Evolutionary conservation across 1,140 invertebrate species (phyloP), one percentile per base, ranked within the genome.

Genomic region (Psilanteris sp.): DNA sequence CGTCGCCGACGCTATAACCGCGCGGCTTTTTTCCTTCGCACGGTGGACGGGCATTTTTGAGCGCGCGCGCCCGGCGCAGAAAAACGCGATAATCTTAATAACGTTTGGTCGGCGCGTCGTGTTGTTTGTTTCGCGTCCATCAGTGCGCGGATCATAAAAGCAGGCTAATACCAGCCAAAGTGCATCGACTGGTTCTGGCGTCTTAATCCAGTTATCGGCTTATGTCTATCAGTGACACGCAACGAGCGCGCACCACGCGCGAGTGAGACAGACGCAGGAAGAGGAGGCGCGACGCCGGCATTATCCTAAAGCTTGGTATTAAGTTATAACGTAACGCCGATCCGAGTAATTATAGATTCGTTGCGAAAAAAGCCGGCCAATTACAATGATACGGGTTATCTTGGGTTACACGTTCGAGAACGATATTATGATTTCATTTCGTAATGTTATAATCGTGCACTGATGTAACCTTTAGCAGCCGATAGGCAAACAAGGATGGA

Each of bases 311-410:
- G 44, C 59, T 41, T 10, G 10, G 36, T 29, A 67, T 67, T 67
- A 44, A 54, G 48, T 67, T 46, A 37, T 54, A 55, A 54, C 26
- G 46, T 41, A 43, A 34, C 27, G 29, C 0, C 26, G 18, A 46
- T 26, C 9, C 32, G 41, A 46, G 32, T 62, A 50, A 64, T 64
- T 52, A 64, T 50, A 50, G 15, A 37, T 48, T 50, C 22, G 44
- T 15, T 24, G 11, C 14, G 59, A 26, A 32, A 41, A 41, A 31
- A 26, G 8, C 15, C 4, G 32, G 18, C 24, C 27, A 54, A 66
- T 66, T 54, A 34, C 61, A 43, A 29, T 44, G 37, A 66, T 54
- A 66, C 36, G 34, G 32, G 31, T 16, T 14, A 20, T 46, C 22
- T 29, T 15, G 59, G 39, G 20, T 59, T 59, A 16, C 55, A 27